Conservation (phyloP, 2,797 vertebrate species). For the Spondyliosoma cantharus region DNA sequence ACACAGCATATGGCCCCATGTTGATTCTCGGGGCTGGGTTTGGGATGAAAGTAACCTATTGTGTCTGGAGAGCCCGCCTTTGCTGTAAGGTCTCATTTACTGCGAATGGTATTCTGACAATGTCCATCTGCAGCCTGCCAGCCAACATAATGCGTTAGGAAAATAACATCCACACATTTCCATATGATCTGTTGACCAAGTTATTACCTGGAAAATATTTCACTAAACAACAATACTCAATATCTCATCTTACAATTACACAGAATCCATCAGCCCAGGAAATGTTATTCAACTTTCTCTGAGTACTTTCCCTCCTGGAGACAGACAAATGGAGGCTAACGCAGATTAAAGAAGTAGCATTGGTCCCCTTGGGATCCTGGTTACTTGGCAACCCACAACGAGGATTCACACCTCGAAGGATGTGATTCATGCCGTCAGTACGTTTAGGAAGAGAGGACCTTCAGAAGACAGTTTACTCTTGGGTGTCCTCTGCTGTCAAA, state of each 20-base stretch:
- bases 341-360: conserved; percentile 70
- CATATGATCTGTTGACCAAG: conserved; percentile 40
- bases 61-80: conserved; percentile 57
- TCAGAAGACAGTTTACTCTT: conserved; percentile 53
- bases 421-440: conserved; percentile 69
- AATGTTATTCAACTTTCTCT: conserved; percentile 42
- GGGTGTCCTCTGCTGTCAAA: conserved; percentile 71
- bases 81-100: conserved; percentile 64
- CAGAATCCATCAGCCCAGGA: conserved; percentile 32
- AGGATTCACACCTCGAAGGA: conserved; percentile 78
- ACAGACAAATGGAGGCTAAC: conserved; percentile 68
- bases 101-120: conserved; percentile 64
- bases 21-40: conserved; percentile 39
- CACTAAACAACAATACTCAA: conserved; percentile 10
- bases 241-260: conserved; percentile 23
- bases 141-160: conserved; percentile 51
- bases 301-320: conserved; percentile 15
- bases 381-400: conserved; percentile 84
- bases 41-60: conserved; percentile 67
- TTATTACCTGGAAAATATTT: conserved; percentile 51
- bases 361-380: conserved; percentile 76
- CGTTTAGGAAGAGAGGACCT: conserved; percentile 50
- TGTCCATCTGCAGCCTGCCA: conserved; percentile 55
- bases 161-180: conserved; percentile 50
- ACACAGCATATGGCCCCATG: conserved; percentile 46